phyloP scores from a whole-genome alignment of 2,888 invertebrate species.

The Cantharis rustica region DNA sequence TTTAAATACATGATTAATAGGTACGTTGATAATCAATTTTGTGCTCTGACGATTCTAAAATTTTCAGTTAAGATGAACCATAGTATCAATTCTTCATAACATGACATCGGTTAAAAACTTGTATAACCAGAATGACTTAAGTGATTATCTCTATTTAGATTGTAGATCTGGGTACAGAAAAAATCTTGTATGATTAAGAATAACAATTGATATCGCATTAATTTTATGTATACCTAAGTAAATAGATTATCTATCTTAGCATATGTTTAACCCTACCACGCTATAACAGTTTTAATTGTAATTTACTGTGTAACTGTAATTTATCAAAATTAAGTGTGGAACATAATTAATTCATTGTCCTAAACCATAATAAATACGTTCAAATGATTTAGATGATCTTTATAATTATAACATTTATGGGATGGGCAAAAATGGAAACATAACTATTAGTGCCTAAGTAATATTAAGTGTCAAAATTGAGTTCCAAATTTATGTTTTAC shows the following conservation, averaged over 20 bases:
- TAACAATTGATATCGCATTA: neutral
- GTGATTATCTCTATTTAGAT: neutral
- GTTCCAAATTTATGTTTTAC: neutral
- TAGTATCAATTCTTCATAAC: neutral
- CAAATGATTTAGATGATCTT: slow-evolving; percentile 1
- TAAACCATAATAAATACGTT: slow-evolving; percentile 4
- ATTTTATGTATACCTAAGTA: neutral
- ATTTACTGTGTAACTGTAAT: slow-evolving; percentile 3
- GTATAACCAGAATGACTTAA: neutral
- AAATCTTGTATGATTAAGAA: neutral
- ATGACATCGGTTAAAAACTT: neutral
- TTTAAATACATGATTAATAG: slow-evolving; percentile 5
- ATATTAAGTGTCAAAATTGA: neutral
- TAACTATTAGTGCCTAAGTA: neutral
- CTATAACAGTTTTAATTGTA: neutral
- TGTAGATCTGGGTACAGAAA: neutral
- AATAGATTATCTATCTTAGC: neutral
- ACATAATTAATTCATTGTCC: slow-evolving; percentile 9
- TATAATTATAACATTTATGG: neutral
- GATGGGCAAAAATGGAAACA: neutral
- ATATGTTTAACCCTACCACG: neutral
- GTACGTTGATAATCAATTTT: slow-evolving; percentile 1
- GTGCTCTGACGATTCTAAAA: neutral
- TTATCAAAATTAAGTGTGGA: slow-evolving; percentile 8
- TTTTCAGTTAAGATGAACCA: neutral